phyloP scores from a whole-genome alignment of 1,140 invertebrate genomes.

The Mycetomoellerius zeteki region DNA sequence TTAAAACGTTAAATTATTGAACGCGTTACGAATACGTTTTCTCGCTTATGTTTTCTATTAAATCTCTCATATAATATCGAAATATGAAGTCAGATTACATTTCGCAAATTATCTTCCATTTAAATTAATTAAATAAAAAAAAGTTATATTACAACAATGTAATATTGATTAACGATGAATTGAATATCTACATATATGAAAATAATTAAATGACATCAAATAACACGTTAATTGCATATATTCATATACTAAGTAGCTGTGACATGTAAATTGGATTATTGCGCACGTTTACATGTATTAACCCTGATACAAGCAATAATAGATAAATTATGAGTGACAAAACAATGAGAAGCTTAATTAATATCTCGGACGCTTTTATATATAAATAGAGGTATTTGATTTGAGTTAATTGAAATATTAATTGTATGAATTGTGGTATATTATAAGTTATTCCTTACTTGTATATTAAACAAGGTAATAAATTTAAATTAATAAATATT shows the following conservation, averaged over 20 bases:
- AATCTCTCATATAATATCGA: constrained; percentile 4
- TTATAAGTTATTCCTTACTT: constrained; percentile 34
- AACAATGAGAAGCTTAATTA: constrained; percentile 55
- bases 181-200: constrained; percentile 26
- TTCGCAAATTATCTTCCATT: not conserved
- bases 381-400: constrained; percentile 15
- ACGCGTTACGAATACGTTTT: not conserved
- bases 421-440: constrained; percentile 19
- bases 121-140: not conserved
- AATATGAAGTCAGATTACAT: constrained; percentile 15
- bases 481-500: constrained; percentile 16
- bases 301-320: constrained; percentile 25
- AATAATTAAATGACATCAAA: constrained; percentile 48
- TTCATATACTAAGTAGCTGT: constrained; percentile 38
- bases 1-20: constrained; percentile 26
- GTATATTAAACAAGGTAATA: not conserved
- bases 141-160: not conserved
- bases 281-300: constrained; percentile 47
- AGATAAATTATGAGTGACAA: constrained; percentile 57
- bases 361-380: constrained; percentile 32
- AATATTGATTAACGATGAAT: constrained; percentile 24
- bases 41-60: constrained; percentile 7
- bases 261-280: constrained; percentile 58
- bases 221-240: constrained; percentile 36
- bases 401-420: constrained; percentile 50